Percentiles rank a stretch among this genome's conserved stretches.
Evolutionary conservation across 2,888 invertebrate genomes (phyloP).

Genomic region (Ichneumoninae sp.): DNA sequence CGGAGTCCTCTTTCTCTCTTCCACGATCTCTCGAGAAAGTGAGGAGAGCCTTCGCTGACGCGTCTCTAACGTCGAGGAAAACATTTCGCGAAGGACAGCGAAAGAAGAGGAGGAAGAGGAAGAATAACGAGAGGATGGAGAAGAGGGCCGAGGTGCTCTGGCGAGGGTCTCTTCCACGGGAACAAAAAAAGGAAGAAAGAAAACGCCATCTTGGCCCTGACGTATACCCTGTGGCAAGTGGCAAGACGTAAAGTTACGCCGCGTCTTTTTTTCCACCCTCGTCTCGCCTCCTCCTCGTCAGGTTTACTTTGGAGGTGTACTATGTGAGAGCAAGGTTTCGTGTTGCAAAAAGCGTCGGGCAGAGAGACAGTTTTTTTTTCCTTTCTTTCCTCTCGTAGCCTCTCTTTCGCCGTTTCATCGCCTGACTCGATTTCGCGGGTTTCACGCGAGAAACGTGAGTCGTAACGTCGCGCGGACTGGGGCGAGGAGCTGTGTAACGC

Average conservation of each 20-base stretch:
- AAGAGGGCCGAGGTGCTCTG: conserved; percentile 33
- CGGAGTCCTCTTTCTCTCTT: conserved; percentile 31
- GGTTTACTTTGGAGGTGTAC: conserved; percentile 37
- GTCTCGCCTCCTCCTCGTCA: conserved; percentile 2
- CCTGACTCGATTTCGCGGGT: conserved; percentile 13
- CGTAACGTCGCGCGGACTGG: conserved; percentile 1
- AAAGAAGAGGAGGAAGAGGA: conserved; percentile 19
- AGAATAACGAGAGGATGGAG: not conserved
- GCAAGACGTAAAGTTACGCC: conserved; percentile 36
- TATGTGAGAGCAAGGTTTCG: conserved; percentile 31
- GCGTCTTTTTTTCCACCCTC: conserved; percentile 13
- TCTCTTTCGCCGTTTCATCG: conserved; percentile 1
- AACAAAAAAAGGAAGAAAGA: conserved; percentile 21
- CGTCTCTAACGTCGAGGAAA: conserved; percentile 64
- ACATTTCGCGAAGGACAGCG: conserved; percentile 46
- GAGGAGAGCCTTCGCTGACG: conserved; percentile 60
- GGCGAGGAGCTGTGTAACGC: not conserved
- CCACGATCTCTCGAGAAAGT: conserved; percentile 6
- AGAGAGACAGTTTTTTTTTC: not conserved
- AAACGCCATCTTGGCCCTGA: conserved; percentile 45
- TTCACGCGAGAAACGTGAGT: conserved; percentile 20
- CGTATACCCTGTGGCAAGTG: conserved; percentile 42
- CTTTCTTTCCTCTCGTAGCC: not conserved
- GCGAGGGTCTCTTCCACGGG: conserved; percentile 35
- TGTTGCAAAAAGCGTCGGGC: conserved; percentile 21